Percentiles rank a stretch among this genome's conserved stretches.
phyloP scores from a whole-genome alignment of 2,888 invertebrate species.

The Aethes cnicana region DNA sequence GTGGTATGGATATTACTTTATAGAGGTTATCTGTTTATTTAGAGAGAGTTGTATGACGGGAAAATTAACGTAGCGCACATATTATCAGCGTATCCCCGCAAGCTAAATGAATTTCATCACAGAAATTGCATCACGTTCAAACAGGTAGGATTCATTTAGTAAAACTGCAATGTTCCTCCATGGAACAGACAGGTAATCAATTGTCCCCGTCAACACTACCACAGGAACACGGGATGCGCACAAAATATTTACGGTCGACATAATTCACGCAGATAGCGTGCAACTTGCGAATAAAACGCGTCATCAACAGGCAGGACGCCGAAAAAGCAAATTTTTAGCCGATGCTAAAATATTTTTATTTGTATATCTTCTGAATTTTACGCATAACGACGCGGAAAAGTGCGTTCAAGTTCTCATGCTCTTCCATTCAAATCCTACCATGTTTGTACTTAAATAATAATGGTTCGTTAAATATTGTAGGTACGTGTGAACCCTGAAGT shows the following conservation, averaged over 20 bases:
- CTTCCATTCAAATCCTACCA: too few relatives aligned
- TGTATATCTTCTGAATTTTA: constrained; percentile 1
- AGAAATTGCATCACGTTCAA: background rate
- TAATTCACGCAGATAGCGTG: constrained; percentile 31
- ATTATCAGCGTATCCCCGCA: too few relatives aligned
- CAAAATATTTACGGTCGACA: constrained; percentile 30
- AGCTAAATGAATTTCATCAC: too few relatives aligned
- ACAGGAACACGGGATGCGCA: constrained; percentile 29
- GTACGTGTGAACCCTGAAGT: too few relatives aligned
- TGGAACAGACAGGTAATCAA: constrained; percentile 21
- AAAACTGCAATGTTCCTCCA: constrained; percentile 13
- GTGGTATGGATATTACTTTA: too few relatives aligned
- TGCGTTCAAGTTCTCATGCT: too few relatives aligned
- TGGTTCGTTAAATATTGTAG: too few relatives aligned
- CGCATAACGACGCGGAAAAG: background rate
- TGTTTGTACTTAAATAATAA: too few relatives aligned
- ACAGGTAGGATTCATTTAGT: constrained; percentile 8
- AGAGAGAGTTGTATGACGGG: too few relatives aligned
- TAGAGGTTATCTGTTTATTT: too few relatives aligned
- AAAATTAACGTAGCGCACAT: too few relatives aligned
- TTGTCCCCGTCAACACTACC: constrained; percentile 27
- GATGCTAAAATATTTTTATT: background rate
- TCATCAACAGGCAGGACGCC: constrained; percentile 13
- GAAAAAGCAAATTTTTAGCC: constrained; percentile 14
- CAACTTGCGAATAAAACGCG: constrained; percentile 26